Conservation (phyloP, 2,888 invertebrate genomes). For the Napeogenes inachia region DNA sequence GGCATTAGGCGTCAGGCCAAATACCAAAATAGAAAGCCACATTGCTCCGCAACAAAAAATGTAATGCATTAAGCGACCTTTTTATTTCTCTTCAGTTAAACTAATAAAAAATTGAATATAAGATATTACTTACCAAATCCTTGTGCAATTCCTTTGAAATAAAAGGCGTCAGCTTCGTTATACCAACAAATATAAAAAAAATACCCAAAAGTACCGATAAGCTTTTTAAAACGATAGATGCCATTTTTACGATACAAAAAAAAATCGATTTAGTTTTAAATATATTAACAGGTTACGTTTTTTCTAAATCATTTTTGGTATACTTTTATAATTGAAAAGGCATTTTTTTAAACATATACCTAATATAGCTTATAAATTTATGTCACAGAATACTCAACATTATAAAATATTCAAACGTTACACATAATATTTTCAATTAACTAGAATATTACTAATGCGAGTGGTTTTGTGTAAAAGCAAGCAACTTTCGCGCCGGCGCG, state of each 20-base stretch:
- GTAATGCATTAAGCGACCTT: slow-evolving; percentile 64
- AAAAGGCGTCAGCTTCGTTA: slow-evolving; percentile 93
- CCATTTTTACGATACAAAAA: slow-evolving; percentile 48
- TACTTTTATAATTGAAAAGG: slow-evolving; percentile 5
- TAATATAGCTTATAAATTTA: not conserved
- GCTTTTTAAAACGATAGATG: slow-evolving; percentile 90
- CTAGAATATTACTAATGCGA: no score
- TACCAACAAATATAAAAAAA: slow-evolving; percentile 96
- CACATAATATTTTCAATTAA: slow-evolving; percentile 7
- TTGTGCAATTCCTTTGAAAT: slow-evolving; percentile 97
- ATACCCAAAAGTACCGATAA: slow-evolving; percentile 93
- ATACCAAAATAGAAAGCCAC: slow-evolving; percentile 72
- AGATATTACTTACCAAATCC: slow-evolving; percentile 87
- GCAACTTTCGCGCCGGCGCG: slow-evolving; percentile 73
- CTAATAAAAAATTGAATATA: slow-evolving; percentile 14
- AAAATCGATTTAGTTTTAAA: slow-evolving; percentile 1
- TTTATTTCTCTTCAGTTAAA: slow-evolving; percentile 27
- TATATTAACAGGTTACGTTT: slow-evolving; percentile 1
- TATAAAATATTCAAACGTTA: slow-evolving; percentile 14
- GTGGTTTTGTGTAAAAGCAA: slow-evolving; percentile 24
- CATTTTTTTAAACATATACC: slow-evolving; percentile 10
- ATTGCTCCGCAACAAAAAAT: slow-evolving; percentile 66
- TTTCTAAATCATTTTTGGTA: slow-evolving; percentile 7
- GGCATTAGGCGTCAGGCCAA: slow-evolving; percentile 75
- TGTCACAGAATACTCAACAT: slow-evolving; percentile 3